A percentile compares a stretch with the other conserved stretches of the same genome.
phyloP scores from a whole-genome alignment of 2,888 invertebrate species.

The Boloria selene region DNA sequence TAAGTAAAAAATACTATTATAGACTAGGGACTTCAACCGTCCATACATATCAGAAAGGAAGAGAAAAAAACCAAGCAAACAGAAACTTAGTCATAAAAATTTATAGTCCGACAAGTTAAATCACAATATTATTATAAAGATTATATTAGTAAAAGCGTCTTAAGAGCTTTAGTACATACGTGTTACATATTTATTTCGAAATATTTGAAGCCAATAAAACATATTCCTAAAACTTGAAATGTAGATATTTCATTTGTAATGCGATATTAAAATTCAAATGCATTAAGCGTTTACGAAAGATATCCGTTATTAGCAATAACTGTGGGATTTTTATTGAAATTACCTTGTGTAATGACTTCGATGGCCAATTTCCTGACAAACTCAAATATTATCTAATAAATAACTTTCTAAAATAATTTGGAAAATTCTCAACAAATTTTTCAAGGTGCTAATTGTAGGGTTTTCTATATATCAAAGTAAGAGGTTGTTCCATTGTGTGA shows the following conservation, averaged over 20 bases:
- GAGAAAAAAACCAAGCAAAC: too few species aligned
- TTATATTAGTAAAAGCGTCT: too few species aligned
- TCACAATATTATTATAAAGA: too few species aligned
- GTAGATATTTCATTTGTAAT: too few species aligned
- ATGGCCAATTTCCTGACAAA: constrained; percentile 5
- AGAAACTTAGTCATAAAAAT: too few species aligned
- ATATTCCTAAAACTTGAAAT: too few species aligned
- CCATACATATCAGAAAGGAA: too few species aligned
- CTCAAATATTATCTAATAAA: background rate
- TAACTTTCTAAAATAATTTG: constrained; percentile 11
- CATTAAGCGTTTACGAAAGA: constrained; percentile 30
- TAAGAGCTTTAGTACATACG: too few species aligned
- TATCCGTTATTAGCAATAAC: constrained; percentile 32
- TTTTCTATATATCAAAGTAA: constrained; percentile 44
- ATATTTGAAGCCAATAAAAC: too few species aligned
- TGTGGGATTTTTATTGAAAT: constrained; percentile 32
- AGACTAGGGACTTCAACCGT: too few species aligned
- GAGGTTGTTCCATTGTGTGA: constrained; percentile 72
- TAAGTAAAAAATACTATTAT: background rate
- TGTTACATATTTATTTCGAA: too few species aligned
- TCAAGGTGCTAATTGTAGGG: constrained; percentile 10
- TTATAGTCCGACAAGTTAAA: too few species aligned
- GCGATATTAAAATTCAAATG: constrained; percentile 2
- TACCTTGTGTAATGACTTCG: constrained; percentile 24
- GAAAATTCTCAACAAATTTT: background rate